Base-by-base conservation (phyloP, 1,140 invertebrate genomes). In the Drosophila orosa region DNA sequence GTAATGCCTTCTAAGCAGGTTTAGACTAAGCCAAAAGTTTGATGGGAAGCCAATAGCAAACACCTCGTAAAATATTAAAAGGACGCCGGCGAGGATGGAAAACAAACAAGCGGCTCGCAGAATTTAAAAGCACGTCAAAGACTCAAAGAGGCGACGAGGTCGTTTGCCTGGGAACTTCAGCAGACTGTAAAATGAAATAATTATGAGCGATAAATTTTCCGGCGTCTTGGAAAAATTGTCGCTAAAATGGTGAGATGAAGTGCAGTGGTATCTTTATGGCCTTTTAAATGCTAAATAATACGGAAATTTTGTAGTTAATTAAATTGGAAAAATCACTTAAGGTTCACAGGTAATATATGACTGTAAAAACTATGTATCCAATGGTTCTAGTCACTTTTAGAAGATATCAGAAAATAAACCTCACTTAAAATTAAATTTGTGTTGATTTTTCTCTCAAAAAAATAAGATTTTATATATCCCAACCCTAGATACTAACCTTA, bases 151-250 rank as follows among this genome's bases (percentile, higher is more conserved):
- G 54, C 17, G 39, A 47, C 31, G 47, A 73, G 80, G 80, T 89
- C 84, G 84, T 84, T 71, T 89, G 84, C 76, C 84, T 80, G 80
- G 72, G 68, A 87, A 77, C 80, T 84, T 78, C 84, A 84, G 80
- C 84, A 89, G 84, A 89, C 84, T 89, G 84, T 89, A 84, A 89
- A 89, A 84, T 89, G 68, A 89, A 84, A 89, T 84, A 89, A 89
- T 89, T 89, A 89, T 80, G 75, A 86, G 78, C 79, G 60, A 86
- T 87, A 87, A 86, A 87, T 79, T 85, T 82, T 66, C 74, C 62
- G 78, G 62, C 75, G 71, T 77, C 75, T 80, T 78, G 63, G 39
- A 61, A 76, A 85, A 66, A 74, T 48, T 89, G 73, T 84, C 76
- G 77, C 84, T 66, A 68, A 75, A 59, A 42, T 66, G 48, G 24